A percentile compares a stretch with the other conserved stretches of the same genome.
phyloP scores from a whole-genome alignment of 2,888 invertebrate genomes.

The Mesorhabditis belari region DNA sequence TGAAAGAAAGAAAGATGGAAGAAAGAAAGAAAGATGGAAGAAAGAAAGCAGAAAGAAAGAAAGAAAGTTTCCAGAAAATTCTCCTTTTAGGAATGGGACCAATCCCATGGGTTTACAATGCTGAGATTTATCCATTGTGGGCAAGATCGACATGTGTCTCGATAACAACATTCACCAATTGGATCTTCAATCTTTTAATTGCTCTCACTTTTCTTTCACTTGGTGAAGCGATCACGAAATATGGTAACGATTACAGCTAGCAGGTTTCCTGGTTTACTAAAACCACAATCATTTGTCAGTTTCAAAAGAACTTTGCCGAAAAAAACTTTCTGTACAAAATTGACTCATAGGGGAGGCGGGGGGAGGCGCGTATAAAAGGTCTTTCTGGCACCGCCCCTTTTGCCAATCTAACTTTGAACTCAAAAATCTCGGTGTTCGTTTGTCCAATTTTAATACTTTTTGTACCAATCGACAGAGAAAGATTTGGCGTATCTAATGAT shows the following conservation, averaged over 20 bases:
- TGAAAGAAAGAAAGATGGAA: not conserved
- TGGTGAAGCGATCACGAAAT: constrained; percentile 41
- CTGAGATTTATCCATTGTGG: constrained; percentile 61
- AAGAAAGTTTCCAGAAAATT: not conserved
- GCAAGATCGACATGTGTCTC: constrained; percentile 58
- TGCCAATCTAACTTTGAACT: too few species aligned
- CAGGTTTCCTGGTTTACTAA: too few species aligned
- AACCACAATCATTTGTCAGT: too few species aligned
- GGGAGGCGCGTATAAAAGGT: too few species aligned
- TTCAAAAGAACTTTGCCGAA: not conserved
- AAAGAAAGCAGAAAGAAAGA: not conserved
- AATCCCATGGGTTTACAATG: constrained; percentile 62
- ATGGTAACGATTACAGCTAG: constrained; percentile 16
- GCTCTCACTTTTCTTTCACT: constrained; percentile 59
- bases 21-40: not conserved
- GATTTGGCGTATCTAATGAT: too few species aligned
- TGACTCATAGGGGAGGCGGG: not conserved
- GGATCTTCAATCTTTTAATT: constrained; percentile 59
- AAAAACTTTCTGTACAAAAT: not conserved
- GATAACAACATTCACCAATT: constrained; percentile 55
- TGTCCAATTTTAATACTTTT: too few species aligned
- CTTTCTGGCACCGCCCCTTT: too few species aligned
- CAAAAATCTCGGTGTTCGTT: too few species aligned
- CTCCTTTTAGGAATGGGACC: constrained; percentile 57
- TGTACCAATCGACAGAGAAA: too few species aligned